phyloP scores from a whole-genome alignment of 2,888 invertebrate species.

The Drosophila longiperda region DNA sequence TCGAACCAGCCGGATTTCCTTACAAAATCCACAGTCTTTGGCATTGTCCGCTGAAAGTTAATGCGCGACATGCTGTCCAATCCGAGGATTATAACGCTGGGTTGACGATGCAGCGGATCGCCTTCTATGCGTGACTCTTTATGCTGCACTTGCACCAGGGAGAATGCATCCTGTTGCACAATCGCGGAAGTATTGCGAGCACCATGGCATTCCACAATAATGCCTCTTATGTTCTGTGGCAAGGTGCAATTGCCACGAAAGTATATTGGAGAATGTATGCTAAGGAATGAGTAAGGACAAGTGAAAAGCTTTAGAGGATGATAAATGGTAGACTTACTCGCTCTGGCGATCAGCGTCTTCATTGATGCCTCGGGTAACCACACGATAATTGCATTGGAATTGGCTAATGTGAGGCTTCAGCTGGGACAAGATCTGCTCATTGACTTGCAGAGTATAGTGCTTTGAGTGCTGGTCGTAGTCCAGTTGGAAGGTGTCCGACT shows the following conservation, averaged over 20 bases:
- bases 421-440: background rate
- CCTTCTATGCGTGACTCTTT: background rate
- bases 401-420: background rate
- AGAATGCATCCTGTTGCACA: constrained; percentile 85
- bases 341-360: background rate
- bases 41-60: constrained; percentile 89
- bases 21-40: constrained; percentile 88
- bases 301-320: background rate
- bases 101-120: constrained; percentile 17
- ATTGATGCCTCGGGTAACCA: constrained; percentile 1
- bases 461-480: constrained; percentile 16
- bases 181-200: constrained; percentile 39
- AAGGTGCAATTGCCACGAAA: constrained; percentile 10
- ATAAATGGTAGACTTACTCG: constrained; percentile 29
- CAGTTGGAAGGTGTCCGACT: constrained; percentile 24
- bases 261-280: constrained; percentile 10
- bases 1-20: constrained; percentile 87
- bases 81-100: constrained; percentile 91
- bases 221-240: constrained; percentile 16
- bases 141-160: constrained; percentile 84
- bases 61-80: constrained; percentile 89
- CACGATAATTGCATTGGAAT: constrained; percentile 37
- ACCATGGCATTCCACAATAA: constrained; percentile 50
- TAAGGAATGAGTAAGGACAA: constrained; percentile 1
- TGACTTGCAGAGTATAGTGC: constrained; percentile 30